A percentile compares a stretch with the other conserved stretches of the same genome.
Evolutionary conservation across 92 coral and sea anemone species (phyloP).

Genomic region (Porites divaricata): DNA sequence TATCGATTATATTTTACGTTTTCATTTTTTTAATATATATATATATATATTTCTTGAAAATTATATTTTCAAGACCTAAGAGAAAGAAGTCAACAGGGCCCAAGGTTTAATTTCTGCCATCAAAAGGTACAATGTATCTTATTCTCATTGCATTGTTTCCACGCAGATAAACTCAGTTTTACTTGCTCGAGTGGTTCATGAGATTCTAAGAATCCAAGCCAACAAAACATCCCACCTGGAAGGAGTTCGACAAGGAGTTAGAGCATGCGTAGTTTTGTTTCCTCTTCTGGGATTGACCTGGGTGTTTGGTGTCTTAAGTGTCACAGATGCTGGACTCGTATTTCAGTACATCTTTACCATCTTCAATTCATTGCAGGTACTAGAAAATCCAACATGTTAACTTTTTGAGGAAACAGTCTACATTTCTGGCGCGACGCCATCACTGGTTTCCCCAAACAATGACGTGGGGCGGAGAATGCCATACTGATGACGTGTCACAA

Average conservation of each 20-base stretch:
- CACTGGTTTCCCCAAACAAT: too few species aligned
- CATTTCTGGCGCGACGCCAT: too few species aligned
- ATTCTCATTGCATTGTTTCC: not conserved
- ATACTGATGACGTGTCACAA: too few species aligned
- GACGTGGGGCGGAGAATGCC: too few species aligned
- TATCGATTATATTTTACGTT: too few species aligned
- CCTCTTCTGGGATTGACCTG: constrained; percentile 81
- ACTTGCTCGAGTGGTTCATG: constrained; percentile 73
- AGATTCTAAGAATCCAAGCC: constrained; percentile 74
- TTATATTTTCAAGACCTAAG: too few species aligned
- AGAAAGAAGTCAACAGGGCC: too few species aligned
- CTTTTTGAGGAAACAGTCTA: too few species aligned
- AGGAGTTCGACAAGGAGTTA: constrained; percentile 6
- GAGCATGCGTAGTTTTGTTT: constrained; percentile 71
- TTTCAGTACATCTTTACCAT: constrained; percentile 78
- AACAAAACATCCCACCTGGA: not conserved
- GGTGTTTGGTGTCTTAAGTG: constrained; percentile 71
- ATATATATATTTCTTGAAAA: too few species aligned
- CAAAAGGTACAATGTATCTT: not conserved
- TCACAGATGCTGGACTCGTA: constrained; percentile 66
- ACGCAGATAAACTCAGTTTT: constrained; percentile 67
- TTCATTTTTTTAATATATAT: too few species aligned
- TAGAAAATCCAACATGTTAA: not conserved
- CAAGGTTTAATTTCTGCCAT: too few species aligned
- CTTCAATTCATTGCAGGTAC: constrained; percentile 77